phyloP scores from a whole-genome alignment of 2,888 invertebrate species.

The Cephus pygmeus region DNA sequence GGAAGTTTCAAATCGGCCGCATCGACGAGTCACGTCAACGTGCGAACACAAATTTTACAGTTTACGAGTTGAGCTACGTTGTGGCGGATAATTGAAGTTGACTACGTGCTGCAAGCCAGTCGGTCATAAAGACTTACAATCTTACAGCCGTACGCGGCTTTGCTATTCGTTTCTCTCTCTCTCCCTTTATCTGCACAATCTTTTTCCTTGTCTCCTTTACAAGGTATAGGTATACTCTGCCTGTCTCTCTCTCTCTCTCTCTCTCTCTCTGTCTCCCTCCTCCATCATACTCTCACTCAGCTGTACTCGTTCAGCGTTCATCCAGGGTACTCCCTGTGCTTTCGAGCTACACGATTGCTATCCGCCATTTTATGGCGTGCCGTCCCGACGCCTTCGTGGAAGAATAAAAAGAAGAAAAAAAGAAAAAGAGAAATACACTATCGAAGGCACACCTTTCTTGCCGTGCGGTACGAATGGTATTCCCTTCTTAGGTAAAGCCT shows the following conservation, averaged over 20 bases:
- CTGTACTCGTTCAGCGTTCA: background rate
- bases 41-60: conserved; percentile 13
- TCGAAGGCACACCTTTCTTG: background rate
- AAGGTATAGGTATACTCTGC: background rate
- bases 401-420: background rate
- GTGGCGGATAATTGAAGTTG: conserved; percentile 13
- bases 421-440: background rate
- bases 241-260: background rate
- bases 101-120: conserved; percentile 1
- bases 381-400: background rate
- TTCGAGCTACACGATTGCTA: background rate
- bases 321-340: background rate
- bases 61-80: background rate
- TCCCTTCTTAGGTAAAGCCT: background rate
- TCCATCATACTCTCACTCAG: background rate
- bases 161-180: background rate
- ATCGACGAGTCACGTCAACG: background rate
- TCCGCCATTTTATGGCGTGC: background rate
- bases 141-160: background rate
- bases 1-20: background rate
- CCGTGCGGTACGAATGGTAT: background rate
- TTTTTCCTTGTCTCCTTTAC: background rate
- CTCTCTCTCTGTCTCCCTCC: background rate
- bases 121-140: background rate
- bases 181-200: background rate